Conservation (phyloP, 1,140 invertebrate genomes). For the Cataglyphis hispanica region DNA sequence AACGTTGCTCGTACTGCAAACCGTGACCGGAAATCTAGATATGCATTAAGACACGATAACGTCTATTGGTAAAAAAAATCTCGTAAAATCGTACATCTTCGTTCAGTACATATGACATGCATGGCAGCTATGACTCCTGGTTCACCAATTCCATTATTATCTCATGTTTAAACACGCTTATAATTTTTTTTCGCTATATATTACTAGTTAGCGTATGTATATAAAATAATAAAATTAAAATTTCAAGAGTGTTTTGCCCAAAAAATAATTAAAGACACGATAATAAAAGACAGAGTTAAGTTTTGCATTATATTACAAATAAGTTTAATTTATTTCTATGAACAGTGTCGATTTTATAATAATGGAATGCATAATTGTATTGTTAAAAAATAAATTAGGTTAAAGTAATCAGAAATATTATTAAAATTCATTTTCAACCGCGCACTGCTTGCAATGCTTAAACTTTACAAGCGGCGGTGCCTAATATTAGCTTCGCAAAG, state of each 20-base stretch:
- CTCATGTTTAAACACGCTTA: background rate
- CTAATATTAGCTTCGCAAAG: slow-evolving; percentile 39
- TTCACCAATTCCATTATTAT: slow-evolving; percentile 33
- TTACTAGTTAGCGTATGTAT: background rate
- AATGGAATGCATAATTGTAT: background rate
- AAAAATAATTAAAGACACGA: background rate
- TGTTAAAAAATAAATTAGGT: slow-evolving; percentile 4
- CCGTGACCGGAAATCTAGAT: slow-evolving; percentile 59
- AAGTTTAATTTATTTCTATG: background rate
- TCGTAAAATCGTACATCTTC: background rate
- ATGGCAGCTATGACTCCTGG: background rate
- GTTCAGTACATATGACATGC: background rate
- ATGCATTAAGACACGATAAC: slow-evolving; percentile 40
- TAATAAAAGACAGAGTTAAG: background rate
- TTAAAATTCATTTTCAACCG: slow-evolving; percentile 35
- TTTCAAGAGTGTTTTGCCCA: background rate
- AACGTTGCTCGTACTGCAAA: slow-evolving; percentile 45
- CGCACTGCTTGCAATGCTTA: slow-evolving; percentile 20
- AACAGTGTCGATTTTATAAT: background rate
- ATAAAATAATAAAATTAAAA: background rate
- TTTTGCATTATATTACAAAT: background rate
- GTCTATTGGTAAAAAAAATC: slow-evolving; percentile 5
- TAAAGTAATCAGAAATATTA: slow-evolving; percentile 25
- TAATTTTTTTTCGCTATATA: background rate
- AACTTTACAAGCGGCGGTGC: slow-evolving; percentile 24